Percentiles rank a stretch among this genome's conserved stretches.
Conservation (phyloP, 2,888 invertebrate species). For the Trichogramma evanescens region DNA sequence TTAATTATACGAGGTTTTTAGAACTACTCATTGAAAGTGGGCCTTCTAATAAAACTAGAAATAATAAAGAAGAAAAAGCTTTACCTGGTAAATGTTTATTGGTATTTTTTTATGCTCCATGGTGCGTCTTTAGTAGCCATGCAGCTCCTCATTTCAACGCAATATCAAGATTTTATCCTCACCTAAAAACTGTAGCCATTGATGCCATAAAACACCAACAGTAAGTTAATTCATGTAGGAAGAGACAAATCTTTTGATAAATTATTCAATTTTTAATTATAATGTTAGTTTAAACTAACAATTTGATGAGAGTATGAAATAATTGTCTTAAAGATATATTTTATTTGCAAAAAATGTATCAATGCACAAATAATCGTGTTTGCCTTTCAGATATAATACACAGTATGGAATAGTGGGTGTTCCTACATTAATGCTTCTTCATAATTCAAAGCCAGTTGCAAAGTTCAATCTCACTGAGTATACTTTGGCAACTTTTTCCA, state of each 20-base stretch:
- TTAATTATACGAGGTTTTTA: conserved; percentile 65
- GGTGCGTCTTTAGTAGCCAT: conserved; percentile 84
- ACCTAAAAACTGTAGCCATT: conserved; percentile 79
- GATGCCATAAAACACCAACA: conserved; percentile 77
- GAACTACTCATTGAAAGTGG: conserved; percentile 61
- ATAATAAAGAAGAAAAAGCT: conserved; percentile 48
- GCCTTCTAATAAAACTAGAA: conserved; percentile 55
- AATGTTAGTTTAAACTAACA: neutral
- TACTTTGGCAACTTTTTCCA: conserved; percentile 69
- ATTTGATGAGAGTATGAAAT: neutral
- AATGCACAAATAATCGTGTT: neutral
- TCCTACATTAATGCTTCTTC: conserved; percentile 81
- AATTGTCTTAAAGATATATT: neutral
- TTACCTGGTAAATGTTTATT: conserved; percentile 63
- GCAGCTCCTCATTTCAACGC: conserved; percentile 89
- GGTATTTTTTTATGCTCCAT: conserved; percentile 81
- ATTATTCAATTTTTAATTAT: neutral
- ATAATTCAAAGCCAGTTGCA: conserved; percentile 78
- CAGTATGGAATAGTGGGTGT: conserved; percentile 88
- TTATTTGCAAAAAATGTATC: neutral
- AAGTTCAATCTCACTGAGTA: conserved; percentile 79
- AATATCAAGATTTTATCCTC: conserved; percentile 77
- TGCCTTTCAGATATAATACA: conserved; percentile 64
- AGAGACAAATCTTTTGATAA: neutral
- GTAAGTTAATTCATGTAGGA: conserved; percentile 35